Conservation (phyloP, 2,797 vertebrate genomes). For the Fringilla coelebs region DNA sequence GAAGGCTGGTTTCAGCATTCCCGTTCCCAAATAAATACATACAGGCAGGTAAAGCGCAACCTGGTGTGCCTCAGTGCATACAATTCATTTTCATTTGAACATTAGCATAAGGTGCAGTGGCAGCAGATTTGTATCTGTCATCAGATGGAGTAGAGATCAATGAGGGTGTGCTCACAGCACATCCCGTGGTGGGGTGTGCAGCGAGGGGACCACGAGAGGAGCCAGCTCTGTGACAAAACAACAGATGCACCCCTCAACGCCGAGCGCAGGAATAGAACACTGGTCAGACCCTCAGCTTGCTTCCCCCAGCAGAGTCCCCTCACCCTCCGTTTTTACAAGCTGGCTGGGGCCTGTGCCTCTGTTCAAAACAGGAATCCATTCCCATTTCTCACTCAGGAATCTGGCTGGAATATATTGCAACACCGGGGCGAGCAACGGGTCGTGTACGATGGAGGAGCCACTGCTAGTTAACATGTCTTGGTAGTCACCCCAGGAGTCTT, state of each 20-base stretch:
- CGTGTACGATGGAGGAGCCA: slow-evolving; percentile 16
- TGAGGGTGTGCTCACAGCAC: neutral
- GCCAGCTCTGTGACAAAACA: neutral
- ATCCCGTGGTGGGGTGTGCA: neutral
- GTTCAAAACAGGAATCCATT: neutral
- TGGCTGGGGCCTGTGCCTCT: neutral
- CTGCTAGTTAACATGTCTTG: slow-evolving; percentile 34
- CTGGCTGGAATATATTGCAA: neutral
- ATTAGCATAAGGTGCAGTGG: slow-evolving; percentile 22
- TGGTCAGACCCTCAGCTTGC: neutral
- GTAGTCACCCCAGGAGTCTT: slow-evolving; percentile 55
- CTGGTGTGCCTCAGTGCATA: neutral
- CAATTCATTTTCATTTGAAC: neutral
- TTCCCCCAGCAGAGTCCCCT: neutral
- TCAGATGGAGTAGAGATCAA: neutral
- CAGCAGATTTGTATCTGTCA: slow-evolving; percentile 46
- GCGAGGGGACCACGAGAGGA: neutral
- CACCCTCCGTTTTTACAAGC: neutral
- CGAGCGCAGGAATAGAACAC: neutral
- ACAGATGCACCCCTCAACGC: neutral
- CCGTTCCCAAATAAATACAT: neutral
- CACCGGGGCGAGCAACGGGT: neutral
- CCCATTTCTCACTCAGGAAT: neutral
- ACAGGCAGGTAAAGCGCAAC: neutral
- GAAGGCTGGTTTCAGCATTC: neutral